Percentiles rank a stretch among this genome's conserved stretches.
Conservation (phyloP, 2,113 vertebrate species). For the Balaeniceps rex region DNA sequence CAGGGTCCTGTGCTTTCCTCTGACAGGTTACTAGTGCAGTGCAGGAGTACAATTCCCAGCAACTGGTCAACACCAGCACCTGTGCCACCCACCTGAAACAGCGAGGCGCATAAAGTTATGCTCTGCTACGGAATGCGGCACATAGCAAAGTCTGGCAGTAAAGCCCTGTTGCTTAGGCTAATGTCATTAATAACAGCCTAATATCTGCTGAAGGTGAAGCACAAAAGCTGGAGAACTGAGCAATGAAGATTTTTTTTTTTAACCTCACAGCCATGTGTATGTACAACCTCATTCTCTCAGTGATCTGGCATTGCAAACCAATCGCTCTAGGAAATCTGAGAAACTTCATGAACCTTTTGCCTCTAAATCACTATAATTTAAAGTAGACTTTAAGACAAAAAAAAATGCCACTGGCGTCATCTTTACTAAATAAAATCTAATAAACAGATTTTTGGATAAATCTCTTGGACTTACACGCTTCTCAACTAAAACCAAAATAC, state of each 20-base stretch:
- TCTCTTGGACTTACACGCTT: background rate
- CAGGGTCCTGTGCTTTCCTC: background rate
- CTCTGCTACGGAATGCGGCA: rapidly evolving
- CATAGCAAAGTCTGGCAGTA: rapidly evolving
- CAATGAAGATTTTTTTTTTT: background rate
- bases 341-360: background rate
- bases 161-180: background rate
- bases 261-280: background rate
- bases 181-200: background rate
- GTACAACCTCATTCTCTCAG: background rate
- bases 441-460: background rate
- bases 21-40: background rate
- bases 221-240: background rate
- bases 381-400: background rate
- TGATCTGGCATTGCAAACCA: background rate
- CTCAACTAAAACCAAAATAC: background rate
- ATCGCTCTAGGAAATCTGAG: background rate
- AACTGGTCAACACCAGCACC: background rate
- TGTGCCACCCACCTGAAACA: background rate
- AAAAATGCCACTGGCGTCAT: background rate
- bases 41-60: background rate
- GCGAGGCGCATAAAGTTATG: rapidly evolving
- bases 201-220: background rate
- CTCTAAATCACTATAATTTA: background rate
- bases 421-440: background rate